Evolutionary conservation across 2,113 vertebrate species (phyloP).

Genomic region (pig (Sus scrofa)): T2T-Sscrofa CM000818.6:47036001-47036500

Average conservation of each 20-base stretch:
- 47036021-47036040: neutral
- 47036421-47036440: neutral
- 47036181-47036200: neutral
- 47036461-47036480: neutral
- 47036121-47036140: neutral
- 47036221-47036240: neutral
- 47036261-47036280: neutral
- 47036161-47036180: neutral
- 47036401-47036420: neutral
- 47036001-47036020: neutral
- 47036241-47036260: neutral
- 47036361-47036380: neutral
- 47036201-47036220: neutral
- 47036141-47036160: neutral
- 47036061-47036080: neutral
- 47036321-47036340: neutral
- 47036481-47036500: constrained; percentile 34
- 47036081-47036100: neutral
- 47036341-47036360: neutral
- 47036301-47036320: neutral
- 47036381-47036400: neutral
- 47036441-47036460: neutral
- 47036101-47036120: neutral
- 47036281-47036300: neutral
- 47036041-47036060: neutral